Percentiles rank a stretch among this genome's conserved stretches.
These are phyloP conservation scores for Gymnoscopelus braueri DNA, from an alignment of 2,797 vertebrate genomes.

Conservation along the genomic window DNA sequence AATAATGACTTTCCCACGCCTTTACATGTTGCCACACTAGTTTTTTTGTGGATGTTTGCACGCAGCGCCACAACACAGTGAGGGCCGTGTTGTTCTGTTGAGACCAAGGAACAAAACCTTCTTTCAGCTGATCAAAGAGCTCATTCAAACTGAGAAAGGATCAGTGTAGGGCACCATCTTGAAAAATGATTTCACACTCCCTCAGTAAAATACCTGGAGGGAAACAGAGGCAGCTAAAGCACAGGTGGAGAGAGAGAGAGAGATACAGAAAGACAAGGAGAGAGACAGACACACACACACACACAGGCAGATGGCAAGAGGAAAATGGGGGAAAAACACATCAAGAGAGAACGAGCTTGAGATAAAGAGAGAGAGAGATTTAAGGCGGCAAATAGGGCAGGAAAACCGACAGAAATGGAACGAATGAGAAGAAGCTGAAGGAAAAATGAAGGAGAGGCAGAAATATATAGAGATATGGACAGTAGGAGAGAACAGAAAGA, in stretches of 20 bases:
- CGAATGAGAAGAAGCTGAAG: no score
- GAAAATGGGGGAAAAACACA: not conserved
- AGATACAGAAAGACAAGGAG: not conserved
- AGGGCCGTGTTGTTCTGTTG: not conserved
- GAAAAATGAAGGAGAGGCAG: no score
- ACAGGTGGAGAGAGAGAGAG: constrained; percentile 6
- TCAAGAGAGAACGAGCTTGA: not conserved
- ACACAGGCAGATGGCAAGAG: not conserved
- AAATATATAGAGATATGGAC: no score
- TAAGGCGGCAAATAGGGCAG: no score
- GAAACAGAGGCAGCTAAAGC: constrained; percentile 25
- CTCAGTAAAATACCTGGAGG: constrained; percentile 39
- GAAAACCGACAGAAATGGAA: no score
- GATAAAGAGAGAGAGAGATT: constrained; percentile 29
- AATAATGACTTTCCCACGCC: not conserved
- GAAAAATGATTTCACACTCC: constrained; percentile 49
- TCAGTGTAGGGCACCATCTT: constrained; percentile 21
- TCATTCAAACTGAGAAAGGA: constrained; percentile 24
- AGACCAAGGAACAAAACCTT: constrained; percentile 35
- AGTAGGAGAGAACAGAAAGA: constrained; percentile 8
- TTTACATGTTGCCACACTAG: not conserved
- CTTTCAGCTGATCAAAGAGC: constrained; percentile 55
- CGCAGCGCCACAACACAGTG: not conserved
- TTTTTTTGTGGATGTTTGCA: constrained; percentile 15
- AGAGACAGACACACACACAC: not conserved